Evolutionary conservation across 2,888 invertebrate genomes (phyloP), one percentile per base, ranked within the genome.

Genomic region (Ptilodon capucinus): DNA sequence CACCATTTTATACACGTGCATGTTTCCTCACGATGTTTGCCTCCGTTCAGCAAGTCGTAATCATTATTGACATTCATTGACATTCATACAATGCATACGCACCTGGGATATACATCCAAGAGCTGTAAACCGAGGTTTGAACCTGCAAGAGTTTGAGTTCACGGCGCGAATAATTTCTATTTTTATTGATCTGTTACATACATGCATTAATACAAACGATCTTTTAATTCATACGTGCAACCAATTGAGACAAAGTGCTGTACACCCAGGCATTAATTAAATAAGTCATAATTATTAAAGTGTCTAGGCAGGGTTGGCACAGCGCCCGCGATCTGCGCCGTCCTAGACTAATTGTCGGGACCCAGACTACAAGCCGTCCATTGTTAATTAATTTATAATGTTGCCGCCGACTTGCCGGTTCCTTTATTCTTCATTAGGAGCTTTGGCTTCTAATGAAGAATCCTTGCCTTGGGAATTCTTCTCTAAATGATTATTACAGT

Each of bases 371-470:
- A 67, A 71, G 72, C 71, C 64, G 71, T 72, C 79, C 79, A 74
- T 79, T 86, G 82, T 85, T 85, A 84, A 87, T 86, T 86, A 86
- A 85, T 87, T 85, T 82, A 83, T 79, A 79, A 84, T 81, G 84
- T 81, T 70, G 76, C 69, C 71, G 79, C 80, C 77, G 79, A 80
- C 74, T 82, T 75, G 71, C 71, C 69, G 74, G 72, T 75, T 71
- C 60, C 66, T 61, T 64, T n/a, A 41, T 60, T 62, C 25, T 34
- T 44, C 54, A 56, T 43, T 25, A 40, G 35, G 41, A 41, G 8
- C 16, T n/a, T n/a, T n/a, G n/a, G n/a, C n/a, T n/a, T n/a, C n/a
- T 17, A 25, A 40, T 42, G 32, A 17, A 13, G 25, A 17, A n/a
- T n/a, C n/a, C n/a, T n/a, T n/a, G n/a, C 14, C 28, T 34, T 19